Base-by-base conservation (phyloP, 2,113 vertebrate species). In the Notechis scutatus region DNA sequence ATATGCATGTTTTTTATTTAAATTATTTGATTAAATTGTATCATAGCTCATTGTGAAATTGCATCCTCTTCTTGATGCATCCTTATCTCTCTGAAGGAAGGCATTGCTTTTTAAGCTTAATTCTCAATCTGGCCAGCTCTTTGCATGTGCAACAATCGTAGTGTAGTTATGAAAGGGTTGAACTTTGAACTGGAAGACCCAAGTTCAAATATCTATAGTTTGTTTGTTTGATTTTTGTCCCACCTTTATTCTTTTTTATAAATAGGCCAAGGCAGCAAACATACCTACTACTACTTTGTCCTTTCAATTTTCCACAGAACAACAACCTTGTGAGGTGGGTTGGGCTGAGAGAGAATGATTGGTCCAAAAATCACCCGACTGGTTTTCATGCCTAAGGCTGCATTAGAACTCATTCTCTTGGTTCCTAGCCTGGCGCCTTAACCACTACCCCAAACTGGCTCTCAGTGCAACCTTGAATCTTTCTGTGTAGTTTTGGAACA, bases 11-110 rank as follows among this genome's bases (percentile, higher is more conserved):
- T 74, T 23, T 54, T 74, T 34, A 59, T 81, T 34, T 26, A 3
- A 92, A 89, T n/a, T 87, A 57, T n/a, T 87, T 81, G 87, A n/a
- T n/a, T 61, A 81, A n/a, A 47, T 92, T 45, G n/a, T 7, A 55
- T 52, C 9, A 23, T 2, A 42, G 20, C 5, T 92, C 50, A 87
- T 11, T 23, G 26, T 11, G 20, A 29, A 34, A 14, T 88, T 88
- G 1, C 12, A 88, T 15, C 23, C 0, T 86, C 29, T 18, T 87
- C 47, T 50, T 11, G 7, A 29, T 15, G 26, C 14, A 81, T 81
- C 69, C 18, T 81, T 81, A 81, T 81, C 69, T 24, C 18, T 39
- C 87, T 88, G 87, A 55, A 56, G 54, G 20, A 34, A 23, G 20
- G 24, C 23, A 87, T 85, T 45, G 50, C 11, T 24, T 59, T 11